Conservation (phyloP, 2,888 invertebrate species). For the Parthenolecanium corni region DNA sequence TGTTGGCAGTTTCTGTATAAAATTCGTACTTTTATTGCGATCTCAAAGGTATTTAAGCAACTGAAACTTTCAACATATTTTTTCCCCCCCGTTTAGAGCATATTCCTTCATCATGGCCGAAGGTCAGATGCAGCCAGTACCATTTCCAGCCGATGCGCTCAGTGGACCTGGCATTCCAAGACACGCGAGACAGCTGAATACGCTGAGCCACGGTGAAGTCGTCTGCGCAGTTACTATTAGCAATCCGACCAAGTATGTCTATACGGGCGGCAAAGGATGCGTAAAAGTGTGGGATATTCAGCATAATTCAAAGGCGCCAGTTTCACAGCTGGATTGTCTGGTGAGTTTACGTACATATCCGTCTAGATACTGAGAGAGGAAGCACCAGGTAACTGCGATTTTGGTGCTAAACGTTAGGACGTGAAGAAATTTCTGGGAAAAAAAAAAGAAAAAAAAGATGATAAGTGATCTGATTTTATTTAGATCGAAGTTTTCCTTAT, state of each 20-base stretch:
- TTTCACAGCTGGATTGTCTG: conserved; percentile 85
- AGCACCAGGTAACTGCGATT: too few relatives aligned
- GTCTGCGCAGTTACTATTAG: conserved; percentile 95
- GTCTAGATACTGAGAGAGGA: too few relatives aligned
- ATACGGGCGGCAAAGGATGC: conserved; percentile 93
- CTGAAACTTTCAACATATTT: too few relatives aligned
- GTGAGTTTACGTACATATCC: conserved; percentile 48
- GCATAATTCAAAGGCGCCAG: conserved; percentile 70
- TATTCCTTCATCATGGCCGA: conserved; percentile 88
- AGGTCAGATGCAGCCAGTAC: conserved; percentile 81
- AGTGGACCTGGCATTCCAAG: conserved; percentile 87
- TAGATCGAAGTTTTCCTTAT: too few relatives aligned
- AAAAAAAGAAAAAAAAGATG: too few relatives aligned
- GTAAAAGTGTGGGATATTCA: conserved; percentile 97
- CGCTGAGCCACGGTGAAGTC: conserved; percentile 88
- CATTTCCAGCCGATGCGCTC: conserved; percentile 86
- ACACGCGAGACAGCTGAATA: conserved; percentile 84
- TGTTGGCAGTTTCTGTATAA: too few relatives aligned
- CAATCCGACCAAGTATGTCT: conserved; percentile 82
- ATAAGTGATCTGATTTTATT: too few relatives aligned
- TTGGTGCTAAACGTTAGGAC: too few relatives aligned
- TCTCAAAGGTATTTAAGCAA: too few relatives aligned
- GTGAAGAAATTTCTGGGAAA: too few relatives aligned
- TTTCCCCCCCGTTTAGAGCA: conserved; percentile 51
- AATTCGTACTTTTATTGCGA: too few relatives aligned